A percentile compares a stretch with the other conserved stretches of the same genome.
Evolutionary conservation across 2,888 invertebrate genomes (phyloP).

Genomic region (Capitulum mitella): DNA sequence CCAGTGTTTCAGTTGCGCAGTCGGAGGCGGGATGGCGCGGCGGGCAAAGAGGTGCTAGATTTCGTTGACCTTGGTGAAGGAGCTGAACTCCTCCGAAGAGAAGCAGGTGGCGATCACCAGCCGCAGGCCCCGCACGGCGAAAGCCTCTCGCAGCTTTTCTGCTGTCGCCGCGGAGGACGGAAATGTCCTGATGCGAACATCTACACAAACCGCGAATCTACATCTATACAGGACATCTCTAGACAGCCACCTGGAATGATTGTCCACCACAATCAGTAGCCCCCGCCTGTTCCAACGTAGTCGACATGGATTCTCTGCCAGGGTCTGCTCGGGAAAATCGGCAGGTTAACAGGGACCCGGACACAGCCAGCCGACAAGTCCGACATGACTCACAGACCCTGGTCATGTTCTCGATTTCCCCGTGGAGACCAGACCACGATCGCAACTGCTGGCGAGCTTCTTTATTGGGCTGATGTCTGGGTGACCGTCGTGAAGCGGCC

Average conservation of each 20-base stretch:
- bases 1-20: background rate
- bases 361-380: background rate
- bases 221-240: no score
- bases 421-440: background rate
- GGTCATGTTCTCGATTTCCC: constrained; percentile 17
- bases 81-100: background rate
- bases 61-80: background rate
- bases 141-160: background rate
- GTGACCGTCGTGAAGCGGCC: background rate
- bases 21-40: background rate
- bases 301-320: constrained; percentile 24
- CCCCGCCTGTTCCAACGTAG: constrained; percentile 16
- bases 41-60: background rate
- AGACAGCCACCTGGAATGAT: no score
- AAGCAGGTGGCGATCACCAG: constrained; percentile 2
- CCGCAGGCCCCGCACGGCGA: constrained; percentile 24
- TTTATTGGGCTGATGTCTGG: background rate
- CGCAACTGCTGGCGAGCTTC: background rate
- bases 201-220: constrained; percentile 4
- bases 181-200: background rate
- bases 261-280: constrained; percentile 24
- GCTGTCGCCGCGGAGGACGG: background rate
- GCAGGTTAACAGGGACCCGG: background rate
- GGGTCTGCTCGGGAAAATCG: constrained; percentile 17
- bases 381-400: constrained; percentile 15